phyloP scores from a whole-genome alignment of 1,140 invertebrate species.

The Leptonema lineaticorne region DNA sequence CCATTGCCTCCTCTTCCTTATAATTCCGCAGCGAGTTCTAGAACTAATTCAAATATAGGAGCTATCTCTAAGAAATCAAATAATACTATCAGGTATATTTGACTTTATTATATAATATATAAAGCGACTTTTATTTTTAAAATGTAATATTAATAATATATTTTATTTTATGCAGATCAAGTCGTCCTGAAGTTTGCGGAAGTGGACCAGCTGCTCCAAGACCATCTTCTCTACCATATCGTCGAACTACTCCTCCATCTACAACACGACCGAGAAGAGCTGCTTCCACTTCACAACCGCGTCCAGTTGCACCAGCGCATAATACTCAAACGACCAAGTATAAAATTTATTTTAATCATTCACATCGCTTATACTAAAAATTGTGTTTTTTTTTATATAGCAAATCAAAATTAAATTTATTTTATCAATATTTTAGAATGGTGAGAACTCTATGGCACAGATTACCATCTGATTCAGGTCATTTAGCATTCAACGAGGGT shows the following conservation, averaged over 20 bases:
- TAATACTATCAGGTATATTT: constrained; percentile 33
- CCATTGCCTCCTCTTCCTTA: constrained; percentile 37
- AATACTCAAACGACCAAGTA: constrained; percentile 37
- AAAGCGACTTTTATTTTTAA: not conserved
- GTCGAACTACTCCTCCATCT: constrained; percentile 55
- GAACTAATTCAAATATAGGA: not conserved
- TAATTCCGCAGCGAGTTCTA: not conserved
- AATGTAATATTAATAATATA: too few relatives aligned
- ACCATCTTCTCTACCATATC: constrained; percentile 67
- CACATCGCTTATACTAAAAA: not conserved
- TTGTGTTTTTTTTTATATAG: not conserved
- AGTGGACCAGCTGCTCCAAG: constrained; percentile 51
- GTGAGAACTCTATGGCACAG: constrained; percentile 74
- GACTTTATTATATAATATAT: not conserved
- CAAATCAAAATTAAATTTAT: not conserved
- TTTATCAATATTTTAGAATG: constrained; percentile 57
- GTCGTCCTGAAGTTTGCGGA: constrained; percentile 60
- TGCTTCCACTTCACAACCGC: constrained; percentile 62
- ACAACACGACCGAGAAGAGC: constrained; percentile 61
- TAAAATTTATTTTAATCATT: too few relatives aligned
- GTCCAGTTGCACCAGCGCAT: constrained; percentile 47
- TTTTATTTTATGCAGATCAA: constrained; percentile 52
- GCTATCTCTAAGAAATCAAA: constrained; percentile 26
- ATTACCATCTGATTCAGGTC: constrained; percentile 72
- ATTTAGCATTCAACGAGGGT: constrained; percentile 77